These are phyloP conservation scores for Morone saxatilis DNA, from an alignment of 2,113 vertebrate species.

Conservation along the genomic window DNA sequence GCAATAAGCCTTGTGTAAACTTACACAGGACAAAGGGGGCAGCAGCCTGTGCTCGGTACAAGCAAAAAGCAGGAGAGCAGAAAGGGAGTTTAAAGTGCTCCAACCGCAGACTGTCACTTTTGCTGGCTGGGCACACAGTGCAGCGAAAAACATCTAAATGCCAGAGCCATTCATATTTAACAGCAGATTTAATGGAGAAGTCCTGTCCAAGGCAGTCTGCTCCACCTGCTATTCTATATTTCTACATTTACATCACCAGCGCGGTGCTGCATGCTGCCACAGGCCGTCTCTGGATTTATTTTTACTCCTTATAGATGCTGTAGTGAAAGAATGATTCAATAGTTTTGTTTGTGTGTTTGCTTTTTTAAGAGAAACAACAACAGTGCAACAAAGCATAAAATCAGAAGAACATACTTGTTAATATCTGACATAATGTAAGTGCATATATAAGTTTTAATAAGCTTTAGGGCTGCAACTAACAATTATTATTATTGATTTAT, in stretches of 20 bases:
- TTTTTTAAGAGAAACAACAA: neutral
- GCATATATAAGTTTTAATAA: neutral
- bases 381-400: neutral
- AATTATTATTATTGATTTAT: neutral
- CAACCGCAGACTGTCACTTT: neutral
- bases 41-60: neutral
- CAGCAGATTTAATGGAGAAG: slow-evolving; percentile 69
- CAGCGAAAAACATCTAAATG: slow-evolving; percentile 29
- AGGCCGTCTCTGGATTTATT: slow-evolving; percentile 9
- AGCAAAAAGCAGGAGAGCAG: slow-evolving; percentile 24
- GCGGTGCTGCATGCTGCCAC: neutral
- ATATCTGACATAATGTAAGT: neutral
- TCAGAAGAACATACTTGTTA: neutral
- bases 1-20: slow-evolving; percentile 57
- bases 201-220: slow-evolving; percentile 27
- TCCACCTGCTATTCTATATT: slow-evolving; percentile 19
- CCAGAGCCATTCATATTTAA: slow-evolving; percentile 72
- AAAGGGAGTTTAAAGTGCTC: slow-evolving; percentile 56
- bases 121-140: slow-evolving; percentile 14
- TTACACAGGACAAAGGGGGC: slow-evolving; percentile 21
- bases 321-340: neutral
- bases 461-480: neutral
- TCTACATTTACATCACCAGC: neutral
- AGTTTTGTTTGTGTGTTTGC: neutral
- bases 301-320: slow-evolving; percentile 5